A percentile compares a stretch with the other conserved stretches of the same genome.
phyloP scores from a whole-genome alignment of 2,797 vertebrate species.

The Thamnophis elegans region DNA sequence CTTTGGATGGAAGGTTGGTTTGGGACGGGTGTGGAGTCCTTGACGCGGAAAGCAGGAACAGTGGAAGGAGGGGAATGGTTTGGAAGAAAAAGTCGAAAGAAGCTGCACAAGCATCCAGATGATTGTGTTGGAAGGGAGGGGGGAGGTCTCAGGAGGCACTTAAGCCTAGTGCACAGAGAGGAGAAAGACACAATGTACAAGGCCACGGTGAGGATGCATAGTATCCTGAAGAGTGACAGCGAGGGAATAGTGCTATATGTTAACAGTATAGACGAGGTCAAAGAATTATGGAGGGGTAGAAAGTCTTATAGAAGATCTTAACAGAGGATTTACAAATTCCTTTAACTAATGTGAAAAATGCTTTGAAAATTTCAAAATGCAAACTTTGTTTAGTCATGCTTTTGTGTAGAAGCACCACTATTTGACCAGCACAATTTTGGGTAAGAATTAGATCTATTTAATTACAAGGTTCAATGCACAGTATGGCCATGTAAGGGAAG shows the following conservation, averaged over 20 bases:
- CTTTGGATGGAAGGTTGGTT: conserved; percentile 45
- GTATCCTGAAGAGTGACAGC: conserved; percentile 23
- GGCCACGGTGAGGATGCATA: conserved; percentile 49
- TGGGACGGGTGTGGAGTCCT: conserved; percentile 43
- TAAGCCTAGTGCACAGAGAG: conserved; percentile 73
- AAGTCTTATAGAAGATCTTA: conserved; percentile 11
- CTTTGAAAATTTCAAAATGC: not conserved
- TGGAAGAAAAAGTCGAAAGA: conserved; percentile 75
- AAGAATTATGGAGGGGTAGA: not conserved
- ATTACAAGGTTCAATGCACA: not conserved
- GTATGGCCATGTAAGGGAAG: not conserved
- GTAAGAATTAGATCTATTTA: not conserved
- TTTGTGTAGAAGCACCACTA: not conserved
- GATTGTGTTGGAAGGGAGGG: conserved; percentile 59
- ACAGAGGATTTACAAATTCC: not conserved
- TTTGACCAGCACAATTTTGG: not conserved
- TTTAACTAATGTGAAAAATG: not conserved
- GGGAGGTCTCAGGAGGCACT: conserved; percentile 67
- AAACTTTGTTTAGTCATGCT: conserved; percentile 3
- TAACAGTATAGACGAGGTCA: conserved; percentile 24
- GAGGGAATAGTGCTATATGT: conserved; percentile 16
- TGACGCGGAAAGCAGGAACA: conserved; percentile 68
- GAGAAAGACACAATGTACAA: conserved; percentile 70
- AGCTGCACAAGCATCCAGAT: conserved; percentile 81
- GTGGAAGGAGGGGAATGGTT: conserved; percentile 73